Evolutionary conservation across 2,888 invertebrate genomes (phyloP).

Genomic region (Dryobotodes eremita): DNA sequence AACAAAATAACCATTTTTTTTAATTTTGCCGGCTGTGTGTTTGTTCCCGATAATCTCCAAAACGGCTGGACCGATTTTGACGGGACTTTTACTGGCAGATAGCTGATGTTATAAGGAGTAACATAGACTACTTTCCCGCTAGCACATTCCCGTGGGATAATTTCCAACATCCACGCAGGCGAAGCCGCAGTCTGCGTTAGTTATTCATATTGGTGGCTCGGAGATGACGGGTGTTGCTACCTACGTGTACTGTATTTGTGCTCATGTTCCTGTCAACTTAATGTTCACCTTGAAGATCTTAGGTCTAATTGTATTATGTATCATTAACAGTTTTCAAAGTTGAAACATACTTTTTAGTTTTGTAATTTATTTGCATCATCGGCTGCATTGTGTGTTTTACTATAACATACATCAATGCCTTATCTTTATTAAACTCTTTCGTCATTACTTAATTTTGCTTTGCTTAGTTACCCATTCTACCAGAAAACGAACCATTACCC

Average conservation of each 20-base stretch:
- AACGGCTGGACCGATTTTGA: no score
- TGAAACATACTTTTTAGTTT: background rate
- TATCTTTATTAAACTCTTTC: background rate
- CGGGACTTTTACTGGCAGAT: no score
- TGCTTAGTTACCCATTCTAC: background rate
- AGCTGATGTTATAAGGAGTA: no score
- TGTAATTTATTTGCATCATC: no score
- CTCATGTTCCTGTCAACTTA: background rate
- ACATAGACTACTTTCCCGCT: no score
- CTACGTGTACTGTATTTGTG: background rate
- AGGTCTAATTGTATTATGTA: background rate
- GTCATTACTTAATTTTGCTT: background rate
- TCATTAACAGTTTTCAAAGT: background rate
- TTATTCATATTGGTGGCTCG: background rate
- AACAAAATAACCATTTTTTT: no score
- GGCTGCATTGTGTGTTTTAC: background rate
- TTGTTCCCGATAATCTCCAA: no score
- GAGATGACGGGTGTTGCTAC: background rate
- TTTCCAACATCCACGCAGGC: no score
- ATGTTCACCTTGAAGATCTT: background rate
- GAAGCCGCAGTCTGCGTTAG: no score
- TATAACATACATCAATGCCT: background rate
- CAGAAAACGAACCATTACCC: background rate
- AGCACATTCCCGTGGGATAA: no score
- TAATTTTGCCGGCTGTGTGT: no score